Base-by-base conservation (phyloP, 2,888 invertebrate species). In the Cosmia pyralina region DNA sequence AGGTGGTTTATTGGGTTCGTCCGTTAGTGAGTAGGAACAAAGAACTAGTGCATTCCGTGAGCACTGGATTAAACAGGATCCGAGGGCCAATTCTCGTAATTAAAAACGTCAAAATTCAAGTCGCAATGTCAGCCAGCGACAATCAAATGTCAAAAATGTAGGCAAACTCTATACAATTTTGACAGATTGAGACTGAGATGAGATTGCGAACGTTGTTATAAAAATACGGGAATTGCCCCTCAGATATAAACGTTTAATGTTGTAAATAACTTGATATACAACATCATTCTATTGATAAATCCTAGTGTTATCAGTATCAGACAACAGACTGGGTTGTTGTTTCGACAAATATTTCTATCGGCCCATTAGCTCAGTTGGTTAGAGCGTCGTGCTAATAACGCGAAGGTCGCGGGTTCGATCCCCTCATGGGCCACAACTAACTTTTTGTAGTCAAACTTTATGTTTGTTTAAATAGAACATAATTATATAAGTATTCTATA, bases 211-310 rank as follows among this genome's bases (percentile, higher is more conserved):
- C n/a, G n/a, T n/a, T n/a, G n/a, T n/a, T n/a, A n/a, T n/a, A n/a
- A n/a, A n/a, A n/a, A n/a, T n/a, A n/a, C n/a, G n/a, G n/a, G n/a
- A n/a, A n/a, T n/a, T n/a, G n/a, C n/a, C n/a, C n/a, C n/a, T n/a
- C 38, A 38, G 13, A 38, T 28, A 28, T 19, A 19, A 28, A 46
- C 19, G 62, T 46, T 46, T 28, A 46, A 28, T 19, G 13, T 62
- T 63, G 19, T 63, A 65, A 57, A 65, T 17, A 69, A 19, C 1
- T 50, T 50, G 85, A 86, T 87, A 88, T 85, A 87, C n/a, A n/a
- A n/a, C n/a, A n/a, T n/a, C n/a, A n/a, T n/a, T 58, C 83, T 86
- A 86, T 88, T 89, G 88, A 89, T 89, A 88, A 88, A 87, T 86
- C 85, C 85, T 44, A 2, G 28, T 15, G 52, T 64, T 74, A 55